Evolutionary conservation across 2,113 vertebrate genomes (phyloP).

Genomic region (Psammodynastes pulverulentus): DNA sequence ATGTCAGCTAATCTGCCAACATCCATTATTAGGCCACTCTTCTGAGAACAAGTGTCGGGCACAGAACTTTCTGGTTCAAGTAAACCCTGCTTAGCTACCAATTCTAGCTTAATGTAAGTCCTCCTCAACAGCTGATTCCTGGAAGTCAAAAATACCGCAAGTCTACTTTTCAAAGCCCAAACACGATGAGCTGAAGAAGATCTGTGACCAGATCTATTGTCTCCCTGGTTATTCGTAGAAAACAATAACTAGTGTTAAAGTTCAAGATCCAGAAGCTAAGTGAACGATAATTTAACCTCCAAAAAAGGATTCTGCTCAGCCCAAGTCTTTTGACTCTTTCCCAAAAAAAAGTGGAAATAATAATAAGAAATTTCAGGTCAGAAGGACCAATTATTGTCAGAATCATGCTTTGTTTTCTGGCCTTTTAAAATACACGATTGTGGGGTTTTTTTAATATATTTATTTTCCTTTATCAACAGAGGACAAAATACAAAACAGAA

Average conservation of each 20-base stretch:
- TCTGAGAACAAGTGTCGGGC: neutral
- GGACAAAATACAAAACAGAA: neutral
- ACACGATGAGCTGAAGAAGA: neutral
- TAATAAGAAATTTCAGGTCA: neutral
- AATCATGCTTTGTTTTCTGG: neutral
- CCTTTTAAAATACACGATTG: neutral
- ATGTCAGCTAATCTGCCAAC: neutral
- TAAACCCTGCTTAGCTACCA: neutral
- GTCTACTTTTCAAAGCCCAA: neutral
- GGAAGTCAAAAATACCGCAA: neutral
- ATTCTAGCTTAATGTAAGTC: neutral
- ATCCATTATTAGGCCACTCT: neutral
- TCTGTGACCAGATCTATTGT: neutral
- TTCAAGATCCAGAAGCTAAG: neutral
- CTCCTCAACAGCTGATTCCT: neutral
- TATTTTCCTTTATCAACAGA: neutral
- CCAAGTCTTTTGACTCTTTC: neutral
- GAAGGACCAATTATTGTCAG: neutral
- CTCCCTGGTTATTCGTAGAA: neutral
- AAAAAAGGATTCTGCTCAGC: neutral
- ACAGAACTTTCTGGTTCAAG: neutral
- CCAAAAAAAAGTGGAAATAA: neutral
- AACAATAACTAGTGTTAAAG: neutral
- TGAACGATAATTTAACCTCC: neutral
- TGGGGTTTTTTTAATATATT: neutral